These are phyloP conservation scores for Genyomyrus donnyi DNA, from an alignment of 2,113 vertebrate genomes.

Conservation along the genomic window DNA sequence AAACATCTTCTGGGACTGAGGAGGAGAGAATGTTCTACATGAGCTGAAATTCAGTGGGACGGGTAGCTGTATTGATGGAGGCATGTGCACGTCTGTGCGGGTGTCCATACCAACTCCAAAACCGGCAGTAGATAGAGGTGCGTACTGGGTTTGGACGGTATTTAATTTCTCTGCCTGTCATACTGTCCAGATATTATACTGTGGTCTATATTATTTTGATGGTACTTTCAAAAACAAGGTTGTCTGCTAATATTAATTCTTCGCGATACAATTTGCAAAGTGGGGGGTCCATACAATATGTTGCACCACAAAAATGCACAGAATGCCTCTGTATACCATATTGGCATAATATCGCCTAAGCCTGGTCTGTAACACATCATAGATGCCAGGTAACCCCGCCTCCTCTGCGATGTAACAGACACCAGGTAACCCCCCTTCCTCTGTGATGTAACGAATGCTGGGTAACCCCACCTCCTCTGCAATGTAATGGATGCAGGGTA, in stretches of 20 bases:
- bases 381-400: background rate
- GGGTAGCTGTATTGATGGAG: background rate
- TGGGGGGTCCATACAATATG: no score
- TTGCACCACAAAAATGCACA: no score
- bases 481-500: background rate
- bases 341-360: no score
- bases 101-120: background rate
- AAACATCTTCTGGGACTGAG: background rate
- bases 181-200: background rate
- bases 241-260: background rate
- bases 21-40: background rate
- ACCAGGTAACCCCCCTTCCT: no score
- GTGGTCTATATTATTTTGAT: background rate
- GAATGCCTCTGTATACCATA: no score
- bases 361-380: background rate
- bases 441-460: fast-evolving
- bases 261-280: background rate
- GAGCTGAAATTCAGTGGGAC: background rate
- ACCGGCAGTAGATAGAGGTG: background rate
- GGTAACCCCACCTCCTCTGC: background rate
- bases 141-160: background rate
- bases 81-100: background rate
- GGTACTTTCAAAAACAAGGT: background rate
- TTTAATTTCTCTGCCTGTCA: background rate
- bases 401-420: background rate